Conservation (phyloP, 2,797 vertebrate species). For the Pipistrellus nathusii region DNA sequence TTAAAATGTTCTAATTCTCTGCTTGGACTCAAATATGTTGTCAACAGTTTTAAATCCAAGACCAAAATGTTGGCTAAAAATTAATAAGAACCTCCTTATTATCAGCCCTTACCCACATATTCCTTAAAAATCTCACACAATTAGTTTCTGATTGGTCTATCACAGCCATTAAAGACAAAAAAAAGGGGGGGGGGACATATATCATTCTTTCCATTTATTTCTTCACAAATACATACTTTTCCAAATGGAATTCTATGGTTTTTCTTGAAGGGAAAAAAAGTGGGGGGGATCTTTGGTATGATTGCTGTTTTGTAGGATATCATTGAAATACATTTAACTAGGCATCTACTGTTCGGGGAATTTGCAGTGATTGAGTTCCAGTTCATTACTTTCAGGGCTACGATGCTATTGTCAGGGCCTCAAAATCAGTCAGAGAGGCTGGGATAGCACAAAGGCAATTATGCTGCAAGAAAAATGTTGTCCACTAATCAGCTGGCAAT, state of each 20-base stretch:
- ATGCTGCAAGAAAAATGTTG: conserved; percentile 89
- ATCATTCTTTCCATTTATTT: conserved; percentile 71
- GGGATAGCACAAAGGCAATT: conserved; percentile 90
- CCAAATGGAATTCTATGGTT: conserved; percentile 50
- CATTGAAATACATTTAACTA: conserved; percentile 86
- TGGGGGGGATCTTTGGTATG: conserved; percentile 65
- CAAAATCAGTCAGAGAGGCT: conserved; percentile 87
- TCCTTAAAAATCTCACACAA: conserved; percentile 25
- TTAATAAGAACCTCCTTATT: conserved; percentile 1
- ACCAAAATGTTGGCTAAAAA: conserved; percentile 9
- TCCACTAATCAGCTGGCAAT: conserved; percentile 92
- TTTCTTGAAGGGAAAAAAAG: conserved; percentile 72
- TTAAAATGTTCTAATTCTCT: conserved; percentile 47
- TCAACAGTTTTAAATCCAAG: neutral
- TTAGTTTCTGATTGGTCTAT: conserved; percentile 47
- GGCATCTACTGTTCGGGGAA: conserved; percentile 85
- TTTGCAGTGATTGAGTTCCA: conserved; percentile 86
- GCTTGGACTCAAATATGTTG: conserved; percentile 10
- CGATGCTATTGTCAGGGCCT: conserved; percentile 84
- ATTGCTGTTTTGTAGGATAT: conserved; percentile 80
- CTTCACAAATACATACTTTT: conserved; percentile 68
- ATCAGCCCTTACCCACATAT: neutral
- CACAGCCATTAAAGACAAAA: conserved; percentile 63
- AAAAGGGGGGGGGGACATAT: conserved; percentile 63
- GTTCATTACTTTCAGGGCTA: conserved; percentile 88